phyloP scores from a whole-genome alignment of 37 sponge, comb jelly and placozoan genomes.

The Bolinopsis microptera region DNA sequence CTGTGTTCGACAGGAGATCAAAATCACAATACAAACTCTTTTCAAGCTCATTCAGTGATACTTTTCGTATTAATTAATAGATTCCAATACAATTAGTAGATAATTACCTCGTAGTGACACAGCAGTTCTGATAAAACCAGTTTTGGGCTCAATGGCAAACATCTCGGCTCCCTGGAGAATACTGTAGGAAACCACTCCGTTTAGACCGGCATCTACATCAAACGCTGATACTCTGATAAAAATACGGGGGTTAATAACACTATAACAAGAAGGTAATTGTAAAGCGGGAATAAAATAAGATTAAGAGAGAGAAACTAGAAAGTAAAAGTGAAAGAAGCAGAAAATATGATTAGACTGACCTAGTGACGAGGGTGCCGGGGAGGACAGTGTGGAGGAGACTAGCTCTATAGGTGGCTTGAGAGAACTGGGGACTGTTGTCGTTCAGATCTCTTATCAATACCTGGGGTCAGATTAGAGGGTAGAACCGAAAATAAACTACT shows the following conservation, averaged over 20 bases:
- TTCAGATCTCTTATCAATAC: constrained; percentile 47
- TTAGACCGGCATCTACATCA: constrained; percentile 35
- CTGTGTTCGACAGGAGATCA: too few species aligned
- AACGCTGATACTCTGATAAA: constrained; percentile 31
- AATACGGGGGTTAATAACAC: not conserved
- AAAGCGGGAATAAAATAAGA: too few species aligned
- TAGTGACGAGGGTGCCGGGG: constrained; percentile 31
- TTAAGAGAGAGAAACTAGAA: not conserved
- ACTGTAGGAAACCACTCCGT: constrained; percentile 23
- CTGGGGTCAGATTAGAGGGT: not conserved
- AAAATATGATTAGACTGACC: not conserved
- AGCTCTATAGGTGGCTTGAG: not conserved
- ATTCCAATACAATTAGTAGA: too few species aligned
- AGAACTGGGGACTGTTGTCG: constrained; percentile 46
- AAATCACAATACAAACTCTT: too few species aligned
- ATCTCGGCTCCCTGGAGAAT: constrained; percentile 27
- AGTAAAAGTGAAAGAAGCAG: not conserved
- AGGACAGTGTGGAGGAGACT: constrained; percentile 58
- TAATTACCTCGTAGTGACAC: constrained; percentile 15
- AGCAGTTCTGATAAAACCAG: constrained; percentile 24
- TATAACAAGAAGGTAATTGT: not conserved
- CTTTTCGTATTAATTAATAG: not conserved
- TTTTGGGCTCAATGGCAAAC: constrained; percentile 14
- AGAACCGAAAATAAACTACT: too few species aligned
- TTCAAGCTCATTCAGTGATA: too few species aligned